phyloP scores from a whole-genome alignment of 2,113 vertebrate genomes.

The Burhinus bistriatus region DNA sequence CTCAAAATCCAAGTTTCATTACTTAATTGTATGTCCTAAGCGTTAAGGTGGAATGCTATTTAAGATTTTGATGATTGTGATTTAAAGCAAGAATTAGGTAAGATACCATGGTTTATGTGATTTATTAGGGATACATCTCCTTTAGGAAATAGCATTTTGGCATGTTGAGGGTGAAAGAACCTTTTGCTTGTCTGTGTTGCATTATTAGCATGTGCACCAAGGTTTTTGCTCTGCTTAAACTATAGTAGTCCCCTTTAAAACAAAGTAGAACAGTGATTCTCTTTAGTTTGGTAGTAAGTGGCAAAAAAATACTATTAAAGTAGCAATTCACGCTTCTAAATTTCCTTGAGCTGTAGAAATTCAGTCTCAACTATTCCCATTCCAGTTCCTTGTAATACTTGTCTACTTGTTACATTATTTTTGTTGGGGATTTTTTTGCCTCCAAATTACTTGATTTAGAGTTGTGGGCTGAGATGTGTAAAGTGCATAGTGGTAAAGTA shows the following conservation, averaged over 20 bases:
- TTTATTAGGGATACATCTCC: not conserved
- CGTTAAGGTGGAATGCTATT: not conserved
- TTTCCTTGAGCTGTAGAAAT: not conserved
- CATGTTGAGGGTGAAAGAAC: not conserved
- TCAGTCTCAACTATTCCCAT: not conserved
- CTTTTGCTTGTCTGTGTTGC: not conserved
- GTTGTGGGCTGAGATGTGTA: not conserved
- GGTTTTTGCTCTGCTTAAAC: not conserved
- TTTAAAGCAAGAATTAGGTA: not conserved
- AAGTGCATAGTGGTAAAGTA: not conserved
- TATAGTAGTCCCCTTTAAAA: not conserved
- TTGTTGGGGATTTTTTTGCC: not conserved
- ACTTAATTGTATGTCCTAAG: not conserved
- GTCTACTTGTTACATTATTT: not conserved
- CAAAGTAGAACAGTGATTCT: not conserved
- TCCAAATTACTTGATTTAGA: not conserved
- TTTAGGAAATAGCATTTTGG: not conserved
- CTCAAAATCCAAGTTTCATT: not conserved
- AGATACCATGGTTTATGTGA: not conserved
- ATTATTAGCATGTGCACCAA: not conserved
- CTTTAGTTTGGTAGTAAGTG: not conserved
- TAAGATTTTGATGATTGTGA: not conserved
- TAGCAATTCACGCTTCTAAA: not conserved
- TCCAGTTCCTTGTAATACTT: not conserved
- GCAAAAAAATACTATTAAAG: not conserved